These are phyloP conservation scores for Gortyna flavago DNA, from an alignment of 2,888 invertebrate species.

Conservation along the genomic window DNA sequence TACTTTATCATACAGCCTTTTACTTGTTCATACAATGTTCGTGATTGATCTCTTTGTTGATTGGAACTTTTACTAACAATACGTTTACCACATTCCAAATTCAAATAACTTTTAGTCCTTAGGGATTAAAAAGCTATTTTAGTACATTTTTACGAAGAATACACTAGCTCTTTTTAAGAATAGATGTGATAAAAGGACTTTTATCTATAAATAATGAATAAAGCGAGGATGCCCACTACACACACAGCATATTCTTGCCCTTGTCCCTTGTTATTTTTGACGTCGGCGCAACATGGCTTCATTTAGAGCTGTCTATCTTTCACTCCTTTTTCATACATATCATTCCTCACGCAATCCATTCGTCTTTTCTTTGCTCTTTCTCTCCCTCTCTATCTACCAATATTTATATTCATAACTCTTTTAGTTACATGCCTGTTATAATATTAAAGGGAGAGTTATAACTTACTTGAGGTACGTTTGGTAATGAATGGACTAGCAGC, in stretches of 20 bases:
- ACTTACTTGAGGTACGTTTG: slow-evolving; percentile 95
- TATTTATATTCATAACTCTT: neutral
- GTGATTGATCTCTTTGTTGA: no score
- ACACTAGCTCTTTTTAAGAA: no score
- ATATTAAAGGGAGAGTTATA: neutral
- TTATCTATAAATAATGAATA: no score
- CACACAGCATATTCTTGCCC: no score
- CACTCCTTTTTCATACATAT: neutral
- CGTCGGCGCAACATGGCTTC: neutral
- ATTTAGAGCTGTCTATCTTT: neutral
- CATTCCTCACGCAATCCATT: neutral
- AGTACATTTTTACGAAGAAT: no score
- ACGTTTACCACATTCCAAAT: no score
- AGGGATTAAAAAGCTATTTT: no score
- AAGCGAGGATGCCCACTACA: neutral
- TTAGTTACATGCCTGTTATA: neutral
- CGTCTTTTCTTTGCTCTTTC: neutral
- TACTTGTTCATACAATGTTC: no score
- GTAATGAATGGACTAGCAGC: slow-evolving; percentile 95
- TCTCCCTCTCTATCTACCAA: neutral
- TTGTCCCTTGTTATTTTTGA: neutral
- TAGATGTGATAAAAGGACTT: no score
- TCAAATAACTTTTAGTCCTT: no score
- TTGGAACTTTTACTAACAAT: no score
- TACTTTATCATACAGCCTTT: no score